Conservation (phyloP, 2,113 vertebrate genomes). For the Telmatochromis sp. region DNA sequence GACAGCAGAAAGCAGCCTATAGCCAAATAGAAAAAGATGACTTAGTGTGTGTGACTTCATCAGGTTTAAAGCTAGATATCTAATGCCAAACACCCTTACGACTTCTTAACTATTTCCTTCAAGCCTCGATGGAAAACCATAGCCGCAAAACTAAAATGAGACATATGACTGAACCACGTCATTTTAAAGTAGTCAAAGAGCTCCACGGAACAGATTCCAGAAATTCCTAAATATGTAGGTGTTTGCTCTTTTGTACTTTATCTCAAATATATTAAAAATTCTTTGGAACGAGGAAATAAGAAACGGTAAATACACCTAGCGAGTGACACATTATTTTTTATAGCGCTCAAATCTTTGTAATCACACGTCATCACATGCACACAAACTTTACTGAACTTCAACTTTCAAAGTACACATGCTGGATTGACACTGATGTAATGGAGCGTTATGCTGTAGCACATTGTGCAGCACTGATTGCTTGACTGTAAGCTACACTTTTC, state of each 20-base stretch:
- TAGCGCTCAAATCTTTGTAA: fast-evolving
- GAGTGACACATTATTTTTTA: background rate
- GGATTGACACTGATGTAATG: background rate
- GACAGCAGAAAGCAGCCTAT: background rate
- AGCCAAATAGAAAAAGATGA: background rate
- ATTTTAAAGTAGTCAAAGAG: background rate
- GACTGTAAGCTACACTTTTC: background rate
- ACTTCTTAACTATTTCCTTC: background rate
- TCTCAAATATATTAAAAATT: background rate
- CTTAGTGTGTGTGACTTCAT: background rate
- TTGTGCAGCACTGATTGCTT: background rate
- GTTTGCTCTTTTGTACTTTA: background rate
- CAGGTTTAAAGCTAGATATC: background rate
- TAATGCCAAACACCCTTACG: background rate
- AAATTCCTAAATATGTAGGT: background rate
- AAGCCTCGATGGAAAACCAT: background rate
- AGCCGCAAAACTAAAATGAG: background rate
- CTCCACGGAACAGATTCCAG: background rate
- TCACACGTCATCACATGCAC: background rate
- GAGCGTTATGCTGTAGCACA: background rate
- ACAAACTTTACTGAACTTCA: background rate
- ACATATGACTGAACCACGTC: background rate
- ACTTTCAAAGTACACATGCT: background rate
- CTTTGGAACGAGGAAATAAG: background rate
- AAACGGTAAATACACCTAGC: background rate